Percentiles rank a stretch among this genome's conserved stretches.
Conservation (phyloP, 2,888 invertebrate species). For the Neoascia interrupta region DNA sequence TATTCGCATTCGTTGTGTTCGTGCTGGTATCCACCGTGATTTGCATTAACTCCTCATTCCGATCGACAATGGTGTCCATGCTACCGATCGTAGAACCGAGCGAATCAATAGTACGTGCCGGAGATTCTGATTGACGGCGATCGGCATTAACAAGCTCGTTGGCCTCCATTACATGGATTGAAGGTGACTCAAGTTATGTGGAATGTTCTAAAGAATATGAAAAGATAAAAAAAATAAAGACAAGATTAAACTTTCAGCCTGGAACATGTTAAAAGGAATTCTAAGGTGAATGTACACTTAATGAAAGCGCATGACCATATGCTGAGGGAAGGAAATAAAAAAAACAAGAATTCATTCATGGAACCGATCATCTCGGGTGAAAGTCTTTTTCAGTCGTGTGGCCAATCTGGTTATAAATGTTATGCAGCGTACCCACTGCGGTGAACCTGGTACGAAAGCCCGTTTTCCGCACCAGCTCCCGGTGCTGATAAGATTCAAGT, state of each 20-base stretch:
- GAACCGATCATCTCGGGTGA: constrained; percentile 48
- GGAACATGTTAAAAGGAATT: constrained; percentile 33
- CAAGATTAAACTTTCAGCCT: constrained; percentile 34
- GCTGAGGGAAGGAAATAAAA: not conserved
- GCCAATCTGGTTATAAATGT: constrained; percentile 36
- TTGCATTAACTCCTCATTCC: constrained; percentile 74
- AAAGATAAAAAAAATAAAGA: constrained; percentile 27
- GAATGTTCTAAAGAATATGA: constrained; percentile 52
- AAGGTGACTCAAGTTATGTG: constrained; percentile 43
- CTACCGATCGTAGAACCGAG: constrained; percentile 78
- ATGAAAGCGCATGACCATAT: constrained; percentile 41
- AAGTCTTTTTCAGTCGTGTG: constrained; percentile 40
- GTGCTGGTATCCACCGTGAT: constrained; percentile 74
- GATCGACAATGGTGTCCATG: constrained; percentile 78
- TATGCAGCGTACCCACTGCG: constrained; percentile 12
- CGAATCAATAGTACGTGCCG: constrained; percentile 78
- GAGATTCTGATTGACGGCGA: constrained; percentile 77
- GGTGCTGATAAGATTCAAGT: constrained; percentile 33
- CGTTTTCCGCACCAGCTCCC: constrained; percentile 24
- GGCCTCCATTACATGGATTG: constrained; percentile 50
- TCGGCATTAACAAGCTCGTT: constrained; percentile 55
- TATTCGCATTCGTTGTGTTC: constrained; percentile 74
- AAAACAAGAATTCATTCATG: constrained; percentile 53
- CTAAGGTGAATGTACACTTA: constrained; percentile 47
- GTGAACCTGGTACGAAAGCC: constrained; percentile 26